phyloP scores from a whole-genome alignment of 2,113 vertebrate genomes.

The Pipa parva region DNA sequence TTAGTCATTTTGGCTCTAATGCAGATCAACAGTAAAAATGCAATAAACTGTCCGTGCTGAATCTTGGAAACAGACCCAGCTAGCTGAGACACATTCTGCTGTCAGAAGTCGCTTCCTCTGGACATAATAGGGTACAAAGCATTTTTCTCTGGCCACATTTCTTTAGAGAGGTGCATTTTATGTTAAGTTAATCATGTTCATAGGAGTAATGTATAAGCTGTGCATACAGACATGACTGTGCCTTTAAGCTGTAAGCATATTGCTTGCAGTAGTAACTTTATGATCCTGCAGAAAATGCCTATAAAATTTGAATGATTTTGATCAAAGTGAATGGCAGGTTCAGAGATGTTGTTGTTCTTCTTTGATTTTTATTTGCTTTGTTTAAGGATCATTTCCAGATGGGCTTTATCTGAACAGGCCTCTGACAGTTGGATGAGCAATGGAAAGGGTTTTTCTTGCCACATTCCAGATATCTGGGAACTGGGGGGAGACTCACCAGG shows the following conservation, averaged over 20 bases:
- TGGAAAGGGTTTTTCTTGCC: conserved; percentile 9
- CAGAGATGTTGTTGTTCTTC: conserved; percentile 2
- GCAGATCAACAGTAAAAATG: too few species aligned
- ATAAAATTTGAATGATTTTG: conserved; percentile 34
- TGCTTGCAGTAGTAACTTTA: conserved; percentile 28
- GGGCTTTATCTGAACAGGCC: conserved; percentile 16
- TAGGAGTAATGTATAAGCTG: too few species aligned
- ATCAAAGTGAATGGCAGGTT: conserved; percentile 23
- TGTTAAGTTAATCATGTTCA: too few species aligned
- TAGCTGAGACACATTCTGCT: too few species aligned
- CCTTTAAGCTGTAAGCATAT: conserved; percentile 18
- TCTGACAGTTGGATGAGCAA: conserved; percentile 10
- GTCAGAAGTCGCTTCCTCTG: too few species aligned
- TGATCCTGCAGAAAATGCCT: conserved; percentile 38
- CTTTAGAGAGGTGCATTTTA: too few species aligned
- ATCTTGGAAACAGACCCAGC: too few species aligned
- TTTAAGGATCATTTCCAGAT: conserved; percentile 37
- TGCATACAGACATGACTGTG: too few species aligned
- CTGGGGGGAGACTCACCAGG: neutral
- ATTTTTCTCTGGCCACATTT: too few species aligned
- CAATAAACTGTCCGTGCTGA: too few species aligned
- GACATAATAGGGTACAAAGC: too few species aligned
- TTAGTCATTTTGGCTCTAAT: too few species aligned
- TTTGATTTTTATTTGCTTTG: conserved; percentile 34
- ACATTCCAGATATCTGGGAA: neutral